Percentiles rank a stretch among this genome's conserved stretches.
Evolutionary conservation across 2,888 invertebrate species (phyloP).

Genomic region (Polylopha cassiicola): DNA sequence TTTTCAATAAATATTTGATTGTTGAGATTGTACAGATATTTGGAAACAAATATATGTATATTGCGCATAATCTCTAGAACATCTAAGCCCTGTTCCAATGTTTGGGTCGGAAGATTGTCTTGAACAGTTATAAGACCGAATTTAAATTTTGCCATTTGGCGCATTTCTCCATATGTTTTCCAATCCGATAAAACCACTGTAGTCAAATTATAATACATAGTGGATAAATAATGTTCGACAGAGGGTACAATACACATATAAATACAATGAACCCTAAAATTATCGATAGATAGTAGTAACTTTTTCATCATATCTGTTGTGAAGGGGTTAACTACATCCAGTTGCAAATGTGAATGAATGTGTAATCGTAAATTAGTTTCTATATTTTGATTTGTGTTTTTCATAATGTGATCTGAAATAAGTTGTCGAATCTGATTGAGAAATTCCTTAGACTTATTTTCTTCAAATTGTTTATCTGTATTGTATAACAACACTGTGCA

Average conservation of each 20-base stretch:
- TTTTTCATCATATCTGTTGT: constrained; percentile 81
- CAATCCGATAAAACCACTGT: constrained; percentile 98
- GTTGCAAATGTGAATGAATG: constrained; percentile 92
- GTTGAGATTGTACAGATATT: constrained; percentile 96
- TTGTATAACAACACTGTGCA: constrained; percentile 53
- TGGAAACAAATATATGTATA: constrained; percentile 94
- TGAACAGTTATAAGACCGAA: constrained; percentile 89
- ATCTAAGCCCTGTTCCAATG: constrained; percentile 97
- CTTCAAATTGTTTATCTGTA: constrained; percentile 49
- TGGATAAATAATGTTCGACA: constrained; percentile 94
- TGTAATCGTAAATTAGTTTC: constrained; percentile 95
- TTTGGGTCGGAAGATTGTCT: constrained; percentile 96
- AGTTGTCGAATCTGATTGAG: constrained; percentile 52
- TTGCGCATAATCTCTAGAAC: constrained; percentile 98
- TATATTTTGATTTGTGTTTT: constrained; percentile 88
- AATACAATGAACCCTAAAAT: constrained; percentile 72
- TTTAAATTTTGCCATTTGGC: constrained; percentile 91
- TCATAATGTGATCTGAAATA: constrained; percentile 77
- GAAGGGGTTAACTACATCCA: constrained; percentile 85
- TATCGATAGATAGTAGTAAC: constrained; percentile 76
- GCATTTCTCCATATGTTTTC: constrained; percentile 98
- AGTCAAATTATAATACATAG: constrained; percentile 97
- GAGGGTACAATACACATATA: constrained; percentile 81
- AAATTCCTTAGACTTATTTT: constrained; percentile 50
- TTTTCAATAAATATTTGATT: constrained; percentile 97